Percentiles rank a stretch among this genome's conserved stretches.
Conservation (phyloP, 2,888 invertebrate species). For the Aspidiotus destructor region DNA sequence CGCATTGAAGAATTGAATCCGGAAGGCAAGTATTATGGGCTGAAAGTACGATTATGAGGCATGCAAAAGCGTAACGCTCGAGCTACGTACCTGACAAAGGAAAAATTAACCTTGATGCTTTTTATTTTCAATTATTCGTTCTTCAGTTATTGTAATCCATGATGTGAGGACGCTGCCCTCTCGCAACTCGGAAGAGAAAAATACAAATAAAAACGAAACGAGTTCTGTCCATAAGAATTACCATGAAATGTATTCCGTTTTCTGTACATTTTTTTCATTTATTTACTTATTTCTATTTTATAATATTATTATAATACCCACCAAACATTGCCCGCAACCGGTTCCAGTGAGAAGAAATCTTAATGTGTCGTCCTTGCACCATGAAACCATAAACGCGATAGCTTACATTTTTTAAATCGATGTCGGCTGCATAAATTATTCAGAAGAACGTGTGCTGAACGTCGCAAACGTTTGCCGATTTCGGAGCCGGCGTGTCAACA, state of each 20-base stretch:
- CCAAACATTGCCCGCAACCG: not conserved
- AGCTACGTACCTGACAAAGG: too few species aligned
- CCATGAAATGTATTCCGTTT: not conserved
- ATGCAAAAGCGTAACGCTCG: too few species aligned
- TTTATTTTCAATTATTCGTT: not conserved
- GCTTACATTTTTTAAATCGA: slow-evolving; percentile 19
- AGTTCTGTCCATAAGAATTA: slow-evolving; percentile 5
- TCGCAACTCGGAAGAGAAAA: not conserved
- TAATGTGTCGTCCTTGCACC: slow-evolving; percentile 17
- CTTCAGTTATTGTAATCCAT: not conserved
- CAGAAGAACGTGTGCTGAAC: not conserved
- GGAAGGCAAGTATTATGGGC: too few species aligned
- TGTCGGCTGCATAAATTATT: slow-evolving; percentile 10
- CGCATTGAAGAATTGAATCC: too few species aligned
- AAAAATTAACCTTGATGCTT: too few species aligned
- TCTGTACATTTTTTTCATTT: not conserved
- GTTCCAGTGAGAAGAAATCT: slow-evolving; percentile 10
- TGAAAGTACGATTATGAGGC: too few species aligned
- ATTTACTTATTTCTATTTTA: slow-evolving; percentile 3
- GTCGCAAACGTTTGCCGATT: slow-evolving; percentile 13
- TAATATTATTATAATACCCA: not conserved
- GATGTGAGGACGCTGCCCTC: slow-evolving; percentile 18
- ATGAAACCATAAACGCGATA: not conserved
- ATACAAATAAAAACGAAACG: slow-evolving; percentile 6
- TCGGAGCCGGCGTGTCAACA: not conserved